These are phyloP conservation scores for Steinernema khuongi DNA, from an alignment of 1,140 invertebrate species.

Conservation along the genomic window DNA sequence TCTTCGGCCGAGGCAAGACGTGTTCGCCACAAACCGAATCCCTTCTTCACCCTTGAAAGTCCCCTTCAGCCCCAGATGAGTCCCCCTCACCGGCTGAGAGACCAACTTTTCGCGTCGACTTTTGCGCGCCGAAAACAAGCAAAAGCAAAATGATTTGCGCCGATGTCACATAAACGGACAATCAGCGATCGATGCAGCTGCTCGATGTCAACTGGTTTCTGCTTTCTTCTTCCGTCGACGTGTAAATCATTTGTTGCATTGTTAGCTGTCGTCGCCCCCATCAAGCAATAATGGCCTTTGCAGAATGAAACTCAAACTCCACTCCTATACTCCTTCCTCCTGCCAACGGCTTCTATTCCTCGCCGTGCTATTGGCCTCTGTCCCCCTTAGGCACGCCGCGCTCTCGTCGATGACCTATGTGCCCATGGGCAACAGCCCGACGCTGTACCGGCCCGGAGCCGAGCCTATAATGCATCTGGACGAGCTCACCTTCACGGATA, in stretches of 20 bases:
- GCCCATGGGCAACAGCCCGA: conserved; percentile 49
- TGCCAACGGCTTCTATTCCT: neutral
- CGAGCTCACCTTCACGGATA: conserved; percentile 54
- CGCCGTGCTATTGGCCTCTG: neutral
- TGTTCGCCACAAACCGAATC: neutral
- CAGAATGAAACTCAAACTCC: conserved; percentile 15
- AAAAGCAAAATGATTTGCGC: conserved; percentile 17
- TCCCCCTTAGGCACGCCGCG: neutral
- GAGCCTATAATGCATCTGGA: conserved; percentile 57
- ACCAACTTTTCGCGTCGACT: neutral
- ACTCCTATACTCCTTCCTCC: neutral
- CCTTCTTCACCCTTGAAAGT: neutral
- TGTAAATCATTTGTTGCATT: conserved; percentile 13
- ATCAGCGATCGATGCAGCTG: conserved; percentile 1
- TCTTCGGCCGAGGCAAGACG: neutral
- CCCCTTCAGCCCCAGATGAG: neutral
- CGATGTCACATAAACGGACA: conserved; percentile 10
- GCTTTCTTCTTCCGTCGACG: conserved; percentile 3
- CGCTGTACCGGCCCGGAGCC: conserved; percentile 53
- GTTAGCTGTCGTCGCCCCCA: conserved; percentile 2
- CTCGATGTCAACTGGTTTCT: conserved; percentile 10
- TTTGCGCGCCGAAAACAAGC: conserved; percentile 13
- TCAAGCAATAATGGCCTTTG: conserved; percentile 14
- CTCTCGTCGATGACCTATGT: conserved; percentile 49
- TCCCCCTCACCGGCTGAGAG: neutral